Evolutionary conservation across 2,797 vertebrate genomes (phyloP).

Genomic region (Ptychadena robeensis): DNA sequence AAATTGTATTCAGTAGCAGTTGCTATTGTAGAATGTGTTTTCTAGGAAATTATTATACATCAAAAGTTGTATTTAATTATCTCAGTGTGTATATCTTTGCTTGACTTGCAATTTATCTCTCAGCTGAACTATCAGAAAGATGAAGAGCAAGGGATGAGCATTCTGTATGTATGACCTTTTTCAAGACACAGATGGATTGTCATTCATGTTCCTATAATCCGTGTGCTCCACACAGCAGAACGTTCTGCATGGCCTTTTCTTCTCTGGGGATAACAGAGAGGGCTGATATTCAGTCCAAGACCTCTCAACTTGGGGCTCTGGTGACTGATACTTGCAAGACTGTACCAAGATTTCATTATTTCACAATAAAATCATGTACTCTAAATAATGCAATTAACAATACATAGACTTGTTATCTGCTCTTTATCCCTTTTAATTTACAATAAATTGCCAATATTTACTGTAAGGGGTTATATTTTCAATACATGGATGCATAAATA

Average conservation of each 20-base stretch:
- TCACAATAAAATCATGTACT: not conserved
- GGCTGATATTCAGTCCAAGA: not conserved
- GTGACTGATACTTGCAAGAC: not conserved
- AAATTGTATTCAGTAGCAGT: not conserved
- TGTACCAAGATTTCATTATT: not conserved
- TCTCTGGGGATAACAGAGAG: not conserved
- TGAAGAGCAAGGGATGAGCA: not conserved
- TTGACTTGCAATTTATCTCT: fast-evolving
- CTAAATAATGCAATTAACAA: not conserved
- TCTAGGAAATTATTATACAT: constrained; percentile 14
- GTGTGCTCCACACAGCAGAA: not conserved
- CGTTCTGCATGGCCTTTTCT: not conserved
- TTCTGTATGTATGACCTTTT: constrained; percentile 42
- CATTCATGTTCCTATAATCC: constrained; percentile 14
- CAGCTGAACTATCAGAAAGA: constrained; percentile 15
- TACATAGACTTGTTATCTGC: not conserved
- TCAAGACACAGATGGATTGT: constrained; percentile 31
- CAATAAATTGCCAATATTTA: no score
- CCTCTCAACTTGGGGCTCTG: not conserved
- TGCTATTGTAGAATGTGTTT: constrained; percentile 12
- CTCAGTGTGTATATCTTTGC: constrained; percentile 13
- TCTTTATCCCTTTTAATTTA: no score
- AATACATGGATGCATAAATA: no score
- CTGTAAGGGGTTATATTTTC: no score
- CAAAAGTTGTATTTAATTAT: constrained; percentile 13